Evolutionary conservation across 30 jellyfish, hydroid and myxozoan genomes (phyloP).

Genomic region (Nemopilema nomurai): DNA sequence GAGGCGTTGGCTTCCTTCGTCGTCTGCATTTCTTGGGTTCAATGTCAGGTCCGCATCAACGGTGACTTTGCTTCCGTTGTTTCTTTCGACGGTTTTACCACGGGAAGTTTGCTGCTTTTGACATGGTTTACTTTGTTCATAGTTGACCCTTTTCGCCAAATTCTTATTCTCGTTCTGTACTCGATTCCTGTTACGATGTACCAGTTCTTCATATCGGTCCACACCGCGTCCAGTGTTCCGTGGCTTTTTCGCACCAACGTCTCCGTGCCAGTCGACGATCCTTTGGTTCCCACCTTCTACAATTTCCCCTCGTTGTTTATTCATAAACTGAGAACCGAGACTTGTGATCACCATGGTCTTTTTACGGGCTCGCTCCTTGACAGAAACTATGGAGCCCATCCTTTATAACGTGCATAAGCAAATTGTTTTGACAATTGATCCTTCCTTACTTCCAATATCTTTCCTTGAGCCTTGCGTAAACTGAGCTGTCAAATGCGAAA

Average conservation of each 20-base stretch:
- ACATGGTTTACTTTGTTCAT: neutral
- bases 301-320: neutral
- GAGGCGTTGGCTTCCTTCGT: too few species aligned
- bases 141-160: neutral
- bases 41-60: neutral
- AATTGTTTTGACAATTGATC: neutral
- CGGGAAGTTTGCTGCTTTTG: neutral
- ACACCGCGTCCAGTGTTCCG: neutral
- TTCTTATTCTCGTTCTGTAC: neutral
- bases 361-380: constrained; percentile 56
- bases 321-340: constrained; percentile 14
- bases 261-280: neutral
- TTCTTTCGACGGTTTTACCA: neutral
- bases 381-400: constrained; percentile 65
- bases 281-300: constrained; percentile 1
- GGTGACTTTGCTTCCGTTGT: neutral
- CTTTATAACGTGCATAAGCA: neutral
- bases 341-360: constrained; percentile 43
- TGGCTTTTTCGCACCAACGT: neutral
- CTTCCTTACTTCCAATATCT: neutral
- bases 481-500: neutral
- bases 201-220: neutral
- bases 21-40: too few species aligned
- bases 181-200: neutral
- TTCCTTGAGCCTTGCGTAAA: neutral